Conservation (phyloP, 2,888 invertebrate genomes). For the Parnassius mnemosyne region DNA sequence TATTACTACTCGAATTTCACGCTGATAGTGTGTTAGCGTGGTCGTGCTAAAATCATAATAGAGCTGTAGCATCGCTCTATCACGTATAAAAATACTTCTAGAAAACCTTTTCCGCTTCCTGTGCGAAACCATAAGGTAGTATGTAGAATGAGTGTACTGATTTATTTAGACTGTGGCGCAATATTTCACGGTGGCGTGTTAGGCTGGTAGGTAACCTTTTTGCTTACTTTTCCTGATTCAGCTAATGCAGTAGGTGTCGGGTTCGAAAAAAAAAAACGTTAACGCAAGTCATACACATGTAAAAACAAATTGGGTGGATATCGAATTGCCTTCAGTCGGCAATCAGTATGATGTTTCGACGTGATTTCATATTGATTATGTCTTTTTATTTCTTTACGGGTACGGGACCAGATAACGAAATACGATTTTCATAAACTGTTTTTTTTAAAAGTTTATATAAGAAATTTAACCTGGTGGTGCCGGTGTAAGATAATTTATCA, state of each 20-base stretch:
- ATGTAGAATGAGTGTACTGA: slow-evolving; percentile 2
- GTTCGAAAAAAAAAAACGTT: slow-evolving; percentile 45
- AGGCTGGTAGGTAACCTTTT: slow-evolving; percentile 26
- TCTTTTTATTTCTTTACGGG: slow-evolving; percentile 7
- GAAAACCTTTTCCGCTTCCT: neutral
- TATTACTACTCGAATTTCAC: too few species aligned
- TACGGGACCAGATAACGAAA: neutral
- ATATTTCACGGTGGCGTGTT: slow-evolving; percentile 14
- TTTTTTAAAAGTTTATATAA: too few species aligned
- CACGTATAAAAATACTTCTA: too few species aligned
- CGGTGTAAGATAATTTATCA: too few species aligned
- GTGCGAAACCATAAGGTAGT: neutral
- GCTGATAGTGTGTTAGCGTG: too few species aligned
- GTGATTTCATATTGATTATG: slow-evolving; percentile 5
- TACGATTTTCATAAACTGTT: too few species aligned
- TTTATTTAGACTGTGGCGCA: slow-evolving; percentile 13
- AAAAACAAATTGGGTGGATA: slow-evolving; percentile 44
- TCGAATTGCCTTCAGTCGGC: slow-evolving; percentile 33
- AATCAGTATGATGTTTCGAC: slow-evolving; percentile 6
- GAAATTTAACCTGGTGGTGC: too few species aligned
- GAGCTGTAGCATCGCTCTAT: too few species aligned
- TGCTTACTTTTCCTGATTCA: slow-evolving; percentile 46
- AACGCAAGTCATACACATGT: slow-evolving; percentile 51
- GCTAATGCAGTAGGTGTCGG: slow-evolving; percentile 50
- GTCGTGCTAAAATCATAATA: too few species aligned